Evolutionary conservation across 2,797 vertebrate species (phyloP), one percentile per base, ranked within the genome.

Genomic region (Typhlichthys subterraneus): DNA sequence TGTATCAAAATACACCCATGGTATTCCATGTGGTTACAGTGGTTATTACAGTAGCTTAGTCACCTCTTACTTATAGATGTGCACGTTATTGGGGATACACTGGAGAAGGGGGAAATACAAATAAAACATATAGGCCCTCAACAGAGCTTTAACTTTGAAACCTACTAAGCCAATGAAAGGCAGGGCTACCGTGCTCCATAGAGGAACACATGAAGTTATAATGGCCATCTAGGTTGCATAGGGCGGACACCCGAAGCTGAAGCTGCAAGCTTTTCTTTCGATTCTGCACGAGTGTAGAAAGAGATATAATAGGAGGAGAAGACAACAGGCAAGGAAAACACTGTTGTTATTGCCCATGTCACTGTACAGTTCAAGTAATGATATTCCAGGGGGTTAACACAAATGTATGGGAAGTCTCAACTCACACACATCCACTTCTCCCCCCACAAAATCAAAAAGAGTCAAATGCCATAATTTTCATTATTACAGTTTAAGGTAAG

Each of bases 161-260:
- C 15, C 10, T 51, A 15, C 10, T 51, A 15, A 15, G 47, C 13
- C 46, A 38, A 9, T 38, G 33, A 9, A 9, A 38, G 33, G 33
- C 45, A 54, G 29, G 19, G 5, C 2, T 10, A 42, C 51, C 6
- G 8, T 52, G 50, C 50, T 53, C 53, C 45, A 70, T 52, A 67
- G 12, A 33, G 58, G 72, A 71, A 63, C 61, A 62, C 73, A 57
- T 68, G 48, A 69, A 59, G 48, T 70, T 42, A 72, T 58, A 81
- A 84, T 84, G 76, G 84, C 77, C 64, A 17, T 79, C 70, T 70
- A 70, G 73, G 70, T 88, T 87, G 87, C 85, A 88, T 87, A 86
- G 85, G 70, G 63, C 38, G 81, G 48, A 77, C 59, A 57, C 83
- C 82, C 86, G 79, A 85, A 61, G 70, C 65, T 70, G 77, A 85